Evolutionary conservation across 2,797 vertebrate species (phyloP), one percentile per base, ranked within the genome.

Genomic region (Margarornis squamiger): DNA sequence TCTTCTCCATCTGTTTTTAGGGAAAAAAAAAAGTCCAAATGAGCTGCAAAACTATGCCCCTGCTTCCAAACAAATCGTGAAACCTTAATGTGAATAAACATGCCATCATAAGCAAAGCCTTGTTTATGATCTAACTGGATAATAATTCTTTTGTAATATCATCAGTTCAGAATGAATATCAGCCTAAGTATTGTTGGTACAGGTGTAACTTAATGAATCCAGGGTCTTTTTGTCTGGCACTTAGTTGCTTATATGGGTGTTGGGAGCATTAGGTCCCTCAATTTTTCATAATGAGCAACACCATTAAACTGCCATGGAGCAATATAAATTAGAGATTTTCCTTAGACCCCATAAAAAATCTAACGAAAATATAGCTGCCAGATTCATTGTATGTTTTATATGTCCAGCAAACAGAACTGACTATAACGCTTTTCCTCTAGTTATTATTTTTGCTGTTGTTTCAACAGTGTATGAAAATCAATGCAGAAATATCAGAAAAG

Each of bases 161-260:
- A 82, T 95, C 86, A 94, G 92, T 85, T 95, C 93, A 90, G 90
- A 97, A 96, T 94, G 81, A 97, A 68, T 93, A 95, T 93, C 94
- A 95, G 54, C 93, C 55, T 90, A 46, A 87, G n/a, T 82, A 82
- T 91, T 97, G 95, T 97, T 98, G 96, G 92, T 97, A 92, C 97
- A 97, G 96, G 96, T 97, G 96, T 94, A 90, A 87, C 46, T 82
- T 80, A 92, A 95, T 88, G 6, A 68, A 94, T 71, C 93, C 88
- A 90, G 79, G 48, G 38, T 77, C 57, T 87, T 89, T 92, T 96
- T 96, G 65, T 93, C 93, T 70, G 94, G 62, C 86, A 82, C 86
- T 90, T 92, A 88, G 81, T 88, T 66, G 85, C 89, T 95, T 96
- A 57, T 82, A 68, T 78, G 88, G 84, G 67, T 97, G 78, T 93